Conservation (phyloP, 1,140 invertebrate genomes). For the Vanessa tameamea region DNA sequence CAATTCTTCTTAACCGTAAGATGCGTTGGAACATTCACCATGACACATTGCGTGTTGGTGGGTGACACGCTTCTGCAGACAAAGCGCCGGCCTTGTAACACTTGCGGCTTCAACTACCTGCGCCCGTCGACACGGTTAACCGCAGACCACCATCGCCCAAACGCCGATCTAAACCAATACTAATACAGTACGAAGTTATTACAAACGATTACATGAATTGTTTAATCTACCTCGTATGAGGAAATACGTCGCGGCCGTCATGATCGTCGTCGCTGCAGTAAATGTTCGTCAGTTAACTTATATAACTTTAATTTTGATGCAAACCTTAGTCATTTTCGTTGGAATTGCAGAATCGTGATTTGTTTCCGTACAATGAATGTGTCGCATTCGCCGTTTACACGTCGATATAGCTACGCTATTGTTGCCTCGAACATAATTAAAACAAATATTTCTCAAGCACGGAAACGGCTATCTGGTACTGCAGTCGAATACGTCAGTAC, state of each 20-base stretch:
- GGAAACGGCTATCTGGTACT: neutral
- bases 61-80: constrained; percentile 6
- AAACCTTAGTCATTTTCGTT: too few relatives aligned
- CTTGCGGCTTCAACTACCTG: neutral
- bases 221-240: too few relatives aligned
- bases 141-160: neutral
- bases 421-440: neutral
- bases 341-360: too few relatives aligned
- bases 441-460: neutral
- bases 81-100: constrained; percentile 11
- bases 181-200: neutral
- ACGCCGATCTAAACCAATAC: neutral
- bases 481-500: neutral
- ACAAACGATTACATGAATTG: too few relatives aligned
- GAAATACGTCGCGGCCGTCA: too few relatives aligned
- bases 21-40: neutral
- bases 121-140: constrained; percentile 3
- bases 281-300: too few relatives aligned
- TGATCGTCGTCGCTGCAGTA: too few relatives aligned
- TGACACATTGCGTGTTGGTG: neutral
- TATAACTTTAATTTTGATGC: too few relatives aligned
- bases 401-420: too few relatives aligned
- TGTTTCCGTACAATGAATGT: too few relatives aligned
- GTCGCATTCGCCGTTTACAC: too few relatives aligned
- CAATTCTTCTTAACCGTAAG: neutral